phyloP scores from a whole-genome alignment of 53 echinoderm and acorn worm genomes.

The Crossaster papposus region DNA sequence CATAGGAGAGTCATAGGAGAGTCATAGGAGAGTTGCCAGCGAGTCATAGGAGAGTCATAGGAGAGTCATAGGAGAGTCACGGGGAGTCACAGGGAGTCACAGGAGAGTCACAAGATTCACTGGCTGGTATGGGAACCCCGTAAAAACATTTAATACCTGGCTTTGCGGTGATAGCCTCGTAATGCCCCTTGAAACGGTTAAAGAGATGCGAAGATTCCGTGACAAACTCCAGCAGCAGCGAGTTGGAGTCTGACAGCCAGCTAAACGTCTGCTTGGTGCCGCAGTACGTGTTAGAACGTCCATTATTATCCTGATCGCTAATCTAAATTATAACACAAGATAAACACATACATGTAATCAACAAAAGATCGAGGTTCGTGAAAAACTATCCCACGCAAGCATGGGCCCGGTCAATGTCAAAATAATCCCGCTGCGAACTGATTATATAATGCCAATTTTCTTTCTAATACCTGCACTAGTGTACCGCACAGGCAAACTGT shows the following conservation, averaged over 20 bases:
- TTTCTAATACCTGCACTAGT: slow-evolving; percentile 57
- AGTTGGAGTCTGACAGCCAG: slow-evolving; percentile 69
- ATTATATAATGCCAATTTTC: not conserved
- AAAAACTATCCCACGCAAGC: too few relatives aligned
- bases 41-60: too few relatives aligned
- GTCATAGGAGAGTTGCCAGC: too few relatives aligned
- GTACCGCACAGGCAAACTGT: slow-evolving; percentile 71
- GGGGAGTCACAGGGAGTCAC: too few relatives aligned
- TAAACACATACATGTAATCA: too few relatives aligned
- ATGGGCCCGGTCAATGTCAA: too few relatives aligned
- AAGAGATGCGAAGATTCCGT: slow-evolving; percentile 65
- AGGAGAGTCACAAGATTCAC: too few relatives aligned
- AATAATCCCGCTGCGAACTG: too few relatives aligned
- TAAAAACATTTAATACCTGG: slow-evolving; percentile 43
- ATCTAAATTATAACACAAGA: slow-evolving; percentile 14
- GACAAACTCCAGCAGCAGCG: slow-evolving; percentile 64
- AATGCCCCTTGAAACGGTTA: slow-evolving; percentile 66
- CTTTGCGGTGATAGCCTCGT: slow-evolving; percentile 45
- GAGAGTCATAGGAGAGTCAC: not conserved
- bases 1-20: not conserved
- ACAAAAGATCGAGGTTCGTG: too few relatives aligned
- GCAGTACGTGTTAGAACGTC: slow-evolving; percentile 59
- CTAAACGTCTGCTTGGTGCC: slow-evolving; percentile 73
- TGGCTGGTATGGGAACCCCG: too few relatives aligned
- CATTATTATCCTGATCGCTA: not conserved